phyloP scores from a whole-genome alignment of 2,888 invertebrate genomes.

The Rhodophaea formosa region DNA sequence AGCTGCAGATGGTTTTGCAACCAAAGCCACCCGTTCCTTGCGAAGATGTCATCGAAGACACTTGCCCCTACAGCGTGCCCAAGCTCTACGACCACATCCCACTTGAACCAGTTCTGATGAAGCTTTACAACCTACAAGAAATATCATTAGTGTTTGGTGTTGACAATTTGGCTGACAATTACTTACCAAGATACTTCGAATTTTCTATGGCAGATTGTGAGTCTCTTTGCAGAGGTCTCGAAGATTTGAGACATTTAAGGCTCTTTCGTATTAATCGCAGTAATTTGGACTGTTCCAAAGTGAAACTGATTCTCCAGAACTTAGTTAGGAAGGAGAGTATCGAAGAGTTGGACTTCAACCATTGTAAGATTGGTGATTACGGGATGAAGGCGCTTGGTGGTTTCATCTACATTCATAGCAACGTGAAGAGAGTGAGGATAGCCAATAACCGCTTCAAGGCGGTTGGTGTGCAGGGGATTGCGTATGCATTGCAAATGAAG shows the following conservation, averaged over 20 bases:
- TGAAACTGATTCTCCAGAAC: conserved; percentile 80
- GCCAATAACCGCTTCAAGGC: conserved; percentile 80
- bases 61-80: conserved; percentile 59
- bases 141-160: conserved; percentile 63
- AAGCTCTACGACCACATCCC: conserved; percentile 81
- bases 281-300: conserved; percentile 80
- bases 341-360: conserved; percentile 83
- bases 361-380: conserved; percentile 83
- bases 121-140: conserved; percentile 78
- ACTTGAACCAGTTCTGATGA: conserved; percentile 74
- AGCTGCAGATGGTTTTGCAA: conserved; percentile 78
- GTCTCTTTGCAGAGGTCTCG: conserved; percentile 77
- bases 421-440: conserved; percentile 72
- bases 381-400: conserved; percentile 84
- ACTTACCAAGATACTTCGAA: conserved; percentile 82
- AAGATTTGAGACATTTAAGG: conserved; percentile 67
- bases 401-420: conserved; percentile 69
- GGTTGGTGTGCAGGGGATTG: conserved; percentile 75
- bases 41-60: conserved; percentile 55
- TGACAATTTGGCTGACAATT: conserved; percentile 75
- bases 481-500: conserved; percentile 76
- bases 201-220: conserved; percentile 81
- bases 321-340: conserved; percentile 73
- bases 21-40: conserved; percentile 60
- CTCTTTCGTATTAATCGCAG: conserved; percentile 82